A percentile compares a stretch with the other conserved stretches of the same genome.
Evolutionary conservation across 1,140 invertebrate genomes (phyloP).

Genomic region (Calephelis nemesis): DNA sequence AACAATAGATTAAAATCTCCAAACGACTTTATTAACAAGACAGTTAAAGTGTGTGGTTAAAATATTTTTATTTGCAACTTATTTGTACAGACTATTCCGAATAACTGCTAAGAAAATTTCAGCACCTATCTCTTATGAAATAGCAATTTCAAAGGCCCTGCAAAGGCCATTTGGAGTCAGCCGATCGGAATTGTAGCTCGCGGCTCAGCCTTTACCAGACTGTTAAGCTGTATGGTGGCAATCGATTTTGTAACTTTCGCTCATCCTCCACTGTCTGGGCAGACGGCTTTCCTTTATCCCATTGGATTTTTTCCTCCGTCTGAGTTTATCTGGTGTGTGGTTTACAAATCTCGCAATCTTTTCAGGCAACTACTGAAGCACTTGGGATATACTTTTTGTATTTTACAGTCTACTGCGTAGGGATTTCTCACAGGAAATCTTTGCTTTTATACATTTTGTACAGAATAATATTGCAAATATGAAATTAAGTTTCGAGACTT

Average conservation of each 20-base stretch:
- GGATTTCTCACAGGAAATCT: conserved; percentile 9
- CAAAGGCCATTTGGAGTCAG: conserved; percentile 36
- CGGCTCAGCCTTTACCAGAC: conserved; percentile 29
- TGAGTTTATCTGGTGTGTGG: conserved; percentile 16
- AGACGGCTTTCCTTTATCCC: conserved; percentile 21
- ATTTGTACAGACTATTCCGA: too few species aligned
- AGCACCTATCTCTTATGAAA: not conserved
- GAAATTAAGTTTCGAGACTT: not conserved
- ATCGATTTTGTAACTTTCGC: conserved; percentile 41
- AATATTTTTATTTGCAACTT: too few species aligned
- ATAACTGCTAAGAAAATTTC: not conserved
- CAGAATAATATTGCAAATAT: not conserved
- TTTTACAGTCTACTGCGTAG: conserved; percentile 22
- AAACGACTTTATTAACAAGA: too few species aligned
- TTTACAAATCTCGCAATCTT: conserved; percentile 15
- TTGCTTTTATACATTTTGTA: not conserved
- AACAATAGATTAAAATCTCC: too few species aligned
- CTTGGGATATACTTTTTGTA: conserved; percentile 17
- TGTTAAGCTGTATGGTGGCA: conserved; percentile 21
- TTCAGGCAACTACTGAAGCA: conserved; percentile 20
- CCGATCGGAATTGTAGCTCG: conserved; percentile 44
- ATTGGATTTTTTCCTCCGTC: conserved; percentile 23
- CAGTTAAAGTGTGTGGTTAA: too few species aligned
- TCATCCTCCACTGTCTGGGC: conserved; percentile 29
- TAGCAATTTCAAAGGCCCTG: conserved; percentile 28